Percentiles rank a stretch among this genome's conserved stretches.
phyloP scores from a whole-genome alignment of 2,797 vertebrate genomes.

The Smutsia temminckii region DNA sequence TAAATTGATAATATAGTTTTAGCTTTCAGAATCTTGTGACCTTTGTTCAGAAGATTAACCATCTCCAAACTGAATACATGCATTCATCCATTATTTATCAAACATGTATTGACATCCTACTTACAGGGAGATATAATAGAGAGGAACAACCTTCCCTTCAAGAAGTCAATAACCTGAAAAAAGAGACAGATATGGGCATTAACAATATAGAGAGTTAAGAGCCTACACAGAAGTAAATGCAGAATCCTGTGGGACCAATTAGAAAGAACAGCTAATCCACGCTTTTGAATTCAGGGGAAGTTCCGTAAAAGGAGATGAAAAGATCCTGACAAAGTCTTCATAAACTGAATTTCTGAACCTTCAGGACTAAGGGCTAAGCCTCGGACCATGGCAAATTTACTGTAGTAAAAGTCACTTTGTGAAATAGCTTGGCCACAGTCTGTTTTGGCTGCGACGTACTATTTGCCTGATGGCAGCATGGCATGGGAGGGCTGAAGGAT shows the following conservation, averaged over 20 bases:
- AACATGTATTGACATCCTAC: not conserved
- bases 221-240: not conserved
- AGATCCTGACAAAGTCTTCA: not conserved
- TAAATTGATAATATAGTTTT: not conserved
- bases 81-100: slow-evolving; percentile 24
- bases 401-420: not conserved
- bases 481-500: not conserved
- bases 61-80: not conserved
- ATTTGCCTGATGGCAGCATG: not conserved
- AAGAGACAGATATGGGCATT: not conserved
- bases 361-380: not conserved
- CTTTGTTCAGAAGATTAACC: slow-evolving; percentile 11
- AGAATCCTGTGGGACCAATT: not conserved
- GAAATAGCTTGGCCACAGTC: not conserved
- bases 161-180: not conserved
- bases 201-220: not conserved
- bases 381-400: not conserved
- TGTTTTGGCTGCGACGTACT: not conserved
- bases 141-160: not conserved
- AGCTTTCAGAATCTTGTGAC: not conserved
- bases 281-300: not conserved
- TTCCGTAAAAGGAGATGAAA: not conserved
- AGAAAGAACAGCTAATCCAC: not conserved
- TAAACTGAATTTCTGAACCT: not conserved
- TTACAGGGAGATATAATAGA: not conserved